Conservation (phyloP, 1,140 invertebrate genomes). For the Chrysoperla carnea region DNA sequence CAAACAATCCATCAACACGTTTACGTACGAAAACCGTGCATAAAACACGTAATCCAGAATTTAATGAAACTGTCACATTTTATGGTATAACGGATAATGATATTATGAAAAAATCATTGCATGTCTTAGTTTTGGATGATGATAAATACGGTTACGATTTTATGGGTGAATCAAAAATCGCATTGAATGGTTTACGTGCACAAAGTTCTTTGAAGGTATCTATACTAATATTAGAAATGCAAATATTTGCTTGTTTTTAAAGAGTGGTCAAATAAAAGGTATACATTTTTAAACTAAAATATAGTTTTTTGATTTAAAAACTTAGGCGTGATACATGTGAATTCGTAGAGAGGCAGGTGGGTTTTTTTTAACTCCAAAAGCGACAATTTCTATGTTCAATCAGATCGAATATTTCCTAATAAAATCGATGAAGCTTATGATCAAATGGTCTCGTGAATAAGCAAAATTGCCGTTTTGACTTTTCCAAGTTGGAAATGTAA, state of each 20-base stretch:
- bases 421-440: too few species aligned
- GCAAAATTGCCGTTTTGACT: too few species aligned
- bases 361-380: too few species aligned
- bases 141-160: conserved; percentile 74
- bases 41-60: conserved; percentile 84
- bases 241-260: too few species aligned
- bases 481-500: too few species aligned
- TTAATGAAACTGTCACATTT: conserved; percentile 83
- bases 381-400: too few species aligned
- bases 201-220: conserved; percentile 35
- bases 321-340: conserved; percentile 5
- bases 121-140: conserved; percentile 61
- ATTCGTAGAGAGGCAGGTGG: too few species aligned
- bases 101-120: conserved; percentile 48
- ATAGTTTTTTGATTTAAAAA: conserved; percentile 1
- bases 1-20: conserved; percentile 46
- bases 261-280: too few species aligned
- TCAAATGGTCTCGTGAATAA: too few species aligned
- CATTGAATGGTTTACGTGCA: conserved; percentile 39
- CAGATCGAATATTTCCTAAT: too few species aligned
- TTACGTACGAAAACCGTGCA: conserved; percentile 75
- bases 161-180: conserved; percentile 56
- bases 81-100: conserved; percentile 73
- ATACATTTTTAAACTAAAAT: too few species aligned
- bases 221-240: too few species aligned